Percentiles rank a stretch among this genome's conserved stretches.
Evolutionary conservation across 1,140 invertebrate genomes (phyloP).

Genomic region (Cotesia glomerata): DNA sequence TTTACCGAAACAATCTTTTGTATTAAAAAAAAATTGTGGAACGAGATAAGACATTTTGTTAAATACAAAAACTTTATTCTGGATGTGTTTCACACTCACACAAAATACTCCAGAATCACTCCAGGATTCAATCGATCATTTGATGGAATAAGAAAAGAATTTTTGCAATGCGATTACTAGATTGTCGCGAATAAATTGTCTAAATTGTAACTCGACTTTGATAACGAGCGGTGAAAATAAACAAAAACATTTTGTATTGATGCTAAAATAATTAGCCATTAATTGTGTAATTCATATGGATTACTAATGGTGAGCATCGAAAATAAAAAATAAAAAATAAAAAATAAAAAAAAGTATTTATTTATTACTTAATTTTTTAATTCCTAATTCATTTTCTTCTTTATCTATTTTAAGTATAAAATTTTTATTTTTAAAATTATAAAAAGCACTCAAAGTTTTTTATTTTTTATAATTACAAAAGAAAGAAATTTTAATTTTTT

Average conservation of each 20-base stretch:
- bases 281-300: conserved; percentile 46
- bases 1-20: no score
- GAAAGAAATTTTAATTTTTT: no score
- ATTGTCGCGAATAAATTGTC: neutral
- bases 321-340: conserved; percentile 43
- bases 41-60: no score
- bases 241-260: conserved; percentile 41
- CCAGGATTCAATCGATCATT: neutral
- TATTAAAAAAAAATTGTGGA: no score
- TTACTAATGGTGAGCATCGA: conserved; percentile 49
- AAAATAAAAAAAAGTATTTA: conserved; percentile 25
- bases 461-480: no score
- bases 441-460: no score
- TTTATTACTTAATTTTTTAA: neutral
- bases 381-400: neutral
- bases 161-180: neutral
- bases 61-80: no score
- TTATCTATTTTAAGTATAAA: no score
- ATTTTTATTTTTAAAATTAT: no score
- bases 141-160: neutral
- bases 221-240: neutral
- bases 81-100: no score
- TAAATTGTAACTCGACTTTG: no score
- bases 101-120: neutral
- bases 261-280: conserved; percentile 40